Evolutionary conservation across 2,797 vertebrate species (phyloP).

Genomic region (Lutjanus argentimaculatus): DNA sequence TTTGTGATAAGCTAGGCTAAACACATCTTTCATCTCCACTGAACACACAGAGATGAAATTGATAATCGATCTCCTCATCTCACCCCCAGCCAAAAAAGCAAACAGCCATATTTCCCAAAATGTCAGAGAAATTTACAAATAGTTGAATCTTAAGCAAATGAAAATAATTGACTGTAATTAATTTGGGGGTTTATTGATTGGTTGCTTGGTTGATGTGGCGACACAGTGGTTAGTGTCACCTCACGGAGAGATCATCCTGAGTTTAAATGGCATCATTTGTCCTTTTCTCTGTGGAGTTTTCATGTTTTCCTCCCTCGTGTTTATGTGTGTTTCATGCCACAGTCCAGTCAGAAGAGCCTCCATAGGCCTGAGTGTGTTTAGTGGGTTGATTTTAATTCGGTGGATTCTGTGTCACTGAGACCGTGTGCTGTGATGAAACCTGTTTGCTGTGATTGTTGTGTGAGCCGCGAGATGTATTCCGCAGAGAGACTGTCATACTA

Average conservation of each 20-base stretch:
- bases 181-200: constrained; percentile 45
- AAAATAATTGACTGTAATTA: constrained; percentile 61
- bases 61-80: constrained; percentile 65
- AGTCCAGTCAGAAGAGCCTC: neutral
- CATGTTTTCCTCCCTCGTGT: neutral
- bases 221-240: neutral
- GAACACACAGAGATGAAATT: constrained; percentile 59
- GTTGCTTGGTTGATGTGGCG: constrained; percentile 10
- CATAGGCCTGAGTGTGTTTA: constrained; percentile 8
- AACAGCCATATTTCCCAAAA: constrained; percentile 58
- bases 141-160: constrained; percentile 54
- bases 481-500: constrained; percentile 60
- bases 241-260: neutral
- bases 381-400: constrained; percentile 17
- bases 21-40: constrained; percentile 65
- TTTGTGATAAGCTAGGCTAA: constrained; percentile 50
- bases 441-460: constrained; percentile 46
- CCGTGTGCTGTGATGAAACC: constrained; percentile 38
- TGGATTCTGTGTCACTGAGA: constrained; percentile 28
- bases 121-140: constrained; percentile 45
- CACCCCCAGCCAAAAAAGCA: constrained; percentile 44
- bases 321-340: neutral
- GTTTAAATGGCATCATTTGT: constrained; percentile 5
- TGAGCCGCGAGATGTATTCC: constrained; percentile 50
- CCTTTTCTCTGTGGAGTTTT: neutral